phyloP scores from a whole-genome alignment of 2,113 vertebrate species.

The Equus przewalskii region DNA sequence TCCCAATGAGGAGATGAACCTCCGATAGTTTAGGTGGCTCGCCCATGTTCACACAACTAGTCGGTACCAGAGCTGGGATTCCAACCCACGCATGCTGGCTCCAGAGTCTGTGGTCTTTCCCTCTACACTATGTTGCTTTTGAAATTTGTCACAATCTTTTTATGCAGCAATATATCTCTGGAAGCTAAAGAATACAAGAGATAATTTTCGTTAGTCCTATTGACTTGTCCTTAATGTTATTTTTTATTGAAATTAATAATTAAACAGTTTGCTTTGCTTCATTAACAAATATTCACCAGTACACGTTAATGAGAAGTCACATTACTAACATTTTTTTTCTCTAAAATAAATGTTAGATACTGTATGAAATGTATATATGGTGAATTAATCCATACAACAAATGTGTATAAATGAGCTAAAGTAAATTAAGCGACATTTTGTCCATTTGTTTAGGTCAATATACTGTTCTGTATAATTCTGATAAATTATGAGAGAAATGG shows the following conservation, averaged over 20 bases:
- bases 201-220: background rate
- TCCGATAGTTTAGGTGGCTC: fast-evolving
- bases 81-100: background rate
- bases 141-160: background rate
- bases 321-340: background rate
- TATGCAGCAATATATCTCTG: background rate
- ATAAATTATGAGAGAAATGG: background rate
- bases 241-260: background rate
- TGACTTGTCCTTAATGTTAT: background rate
- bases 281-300: background rate
- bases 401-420: background rate
- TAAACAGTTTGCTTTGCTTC: background rate
- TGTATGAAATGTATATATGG: background rate
- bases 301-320: background rate
- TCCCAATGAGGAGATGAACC: background rate
- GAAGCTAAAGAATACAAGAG: background rate
- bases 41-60: background rate
- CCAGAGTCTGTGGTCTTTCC: no score
- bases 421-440: background rate
- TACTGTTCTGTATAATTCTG: background rate
- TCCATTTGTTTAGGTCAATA: background rate
- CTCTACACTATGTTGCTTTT: background rate
- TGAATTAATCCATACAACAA: background rate
- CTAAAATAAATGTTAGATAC: background rate
- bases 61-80: background rate